These are phyloP conservation scores for Notocelia uddmanniana DNA, from an alignment of 2,888 invertebrate genomes.

Conservation along the genomic window DNA sequence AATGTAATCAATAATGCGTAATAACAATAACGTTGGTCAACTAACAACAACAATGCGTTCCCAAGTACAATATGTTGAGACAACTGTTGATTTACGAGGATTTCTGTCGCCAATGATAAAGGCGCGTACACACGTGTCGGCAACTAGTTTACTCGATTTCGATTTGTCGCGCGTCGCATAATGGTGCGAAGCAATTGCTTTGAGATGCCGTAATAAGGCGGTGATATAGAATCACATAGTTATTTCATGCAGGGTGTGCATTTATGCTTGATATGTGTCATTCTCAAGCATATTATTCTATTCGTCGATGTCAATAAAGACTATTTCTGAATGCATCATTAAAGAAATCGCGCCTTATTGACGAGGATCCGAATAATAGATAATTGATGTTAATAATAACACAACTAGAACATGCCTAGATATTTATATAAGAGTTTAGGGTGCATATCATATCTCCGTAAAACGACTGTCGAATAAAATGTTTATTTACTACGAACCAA, in stretches of 20 bases:
- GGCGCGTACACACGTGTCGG: constrained; percentile 59
- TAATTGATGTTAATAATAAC: too few species aligned
- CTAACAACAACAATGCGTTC: background rate
- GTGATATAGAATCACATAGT: background rate
- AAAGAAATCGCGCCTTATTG: too few species aligned
- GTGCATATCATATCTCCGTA: too few species aligned
- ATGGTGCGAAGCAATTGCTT: constrained; percentile 47
- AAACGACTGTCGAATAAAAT: too few species aligned
- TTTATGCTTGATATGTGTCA: background rate
- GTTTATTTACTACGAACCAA: too few species aligned
- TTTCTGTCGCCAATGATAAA: constrained; percentile 51
- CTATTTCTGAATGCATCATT: background rate
- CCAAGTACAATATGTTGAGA: constrained; percentile 1
- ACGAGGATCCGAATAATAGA: too few species aligned
- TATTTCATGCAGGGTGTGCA: background rate
- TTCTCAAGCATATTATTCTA: too few species aligned
- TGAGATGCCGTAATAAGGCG: constrained; percentile 38
- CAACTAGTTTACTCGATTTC: constrained; percentile 64
- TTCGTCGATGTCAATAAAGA: too few species aligned
- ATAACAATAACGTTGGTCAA: background rate
- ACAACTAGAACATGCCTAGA: too few species aligned
- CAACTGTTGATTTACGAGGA: constrained; percentile 18
- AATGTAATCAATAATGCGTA: background rate
- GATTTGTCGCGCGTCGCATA: constrained; percentile 65
- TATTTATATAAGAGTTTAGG: too few species aligned